Percentiles rank a stretch among this genome's conserved stretches.
Conservation (phyloP, 2,888 invertebrate genomes). For the Cheilosia vulpina region DNA sequence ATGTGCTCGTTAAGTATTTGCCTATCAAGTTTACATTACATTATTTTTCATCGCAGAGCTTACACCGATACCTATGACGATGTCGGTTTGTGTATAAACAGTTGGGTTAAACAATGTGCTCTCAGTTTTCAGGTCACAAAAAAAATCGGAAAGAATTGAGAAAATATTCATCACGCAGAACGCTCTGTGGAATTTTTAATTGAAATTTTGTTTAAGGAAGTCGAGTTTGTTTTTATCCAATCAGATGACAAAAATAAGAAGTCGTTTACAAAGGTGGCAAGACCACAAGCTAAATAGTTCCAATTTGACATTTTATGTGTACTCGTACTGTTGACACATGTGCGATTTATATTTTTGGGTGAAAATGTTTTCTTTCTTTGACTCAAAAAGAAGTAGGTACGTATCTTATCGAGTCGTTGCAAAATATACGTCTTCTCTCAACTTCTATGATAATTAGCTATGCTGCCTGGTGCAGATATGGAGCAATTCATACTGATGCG, state of each 20-base stretch:
- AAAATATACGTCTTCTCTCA: background rate
- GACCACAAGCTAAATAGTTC: background rate
- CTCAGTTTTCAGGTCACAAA: conserved; percentile 14
- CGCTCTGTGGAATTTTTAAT: conserved; percentile 27
- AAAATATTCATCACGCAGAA: conserved; percentile 2
- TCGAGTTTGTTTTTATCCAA: conserved; percentile 5
- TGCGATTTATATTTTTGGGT: background rate
- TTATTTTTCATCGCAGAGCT: background rate
- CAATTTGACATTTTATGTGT: background rate
- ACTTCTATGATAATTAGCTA: background rate
- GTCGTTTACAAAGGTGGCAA: conserved; percentile 31
- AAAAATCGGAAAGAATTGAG: background rate
- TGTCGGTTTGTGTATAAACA: conserved; percentile 27
- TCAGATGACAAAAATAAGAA: conserved; percentile 4
- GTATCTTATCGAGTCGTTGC: background rate
- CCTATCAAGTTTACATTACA: conserved; percentile 21
- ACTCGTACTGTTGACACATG: background rate
- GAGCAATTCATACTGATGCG: background rate
- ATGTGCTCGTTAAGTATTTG: conserved; percentile 1
- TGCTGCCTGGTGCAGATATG: background rate
- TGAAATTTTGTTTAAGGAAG: conserved; percentile 22
- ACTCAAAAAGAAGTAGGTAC: background rate
- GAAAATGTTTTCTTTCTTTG: background rate
- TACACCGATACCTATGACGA: background rate
- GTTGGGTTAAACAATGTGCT: conserved; percentile 17